These are phyloP conservation scores for Amazona ochrocephala DNA, from an alignment of 2,797 vertebrate genomes.

Conservation along the genomic window DNA sequence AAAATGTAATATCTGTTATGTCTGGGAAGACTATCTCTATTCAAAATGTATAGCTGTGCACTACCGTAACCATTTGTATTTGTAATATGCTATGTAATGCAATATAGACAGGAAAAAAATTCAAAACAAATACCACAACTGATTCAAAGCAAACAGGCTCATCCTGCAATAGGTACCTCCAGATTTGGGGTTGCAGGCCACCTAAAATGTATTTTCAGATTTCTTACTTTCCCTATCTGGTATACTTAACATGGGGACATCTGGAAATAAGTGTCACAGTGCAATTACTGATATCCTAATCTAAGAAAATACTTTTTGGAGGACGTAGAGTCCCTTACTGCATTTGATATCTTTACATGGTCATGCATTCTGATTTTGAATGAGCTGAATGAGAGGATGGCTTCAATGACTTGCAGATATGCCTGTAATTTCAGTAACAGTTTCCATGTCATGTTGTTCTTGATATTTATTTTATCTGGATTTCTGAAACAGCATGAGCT, in stretches of 20 bases:
- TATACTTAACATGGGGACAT: not conserved
- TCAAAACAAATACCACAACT: not conserved
- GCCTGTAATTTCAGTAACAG: conserved; percentile 15
- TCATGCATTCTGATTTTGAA: conserved; percentile 30
- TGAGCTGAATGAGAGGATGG: not conserved
- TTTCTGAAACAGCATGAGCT: not conserved
- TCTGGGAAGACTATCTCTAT: not conserved
- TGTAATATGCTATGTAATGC: not conserved
- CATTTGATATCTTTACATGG: conserved; percentile 1
- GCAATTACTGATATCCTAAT: not conserved
- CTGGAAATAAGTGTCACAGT: not conserved
- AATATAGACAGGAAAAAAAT: not conserved
- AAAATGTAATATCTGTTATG: not conserved
- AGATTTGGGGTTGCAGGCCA: not conserved
- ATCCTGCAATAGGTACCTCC: not conserved
- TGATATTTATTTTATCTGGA: conserved; percentile 16
- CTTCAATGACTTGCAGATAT: not conserved
- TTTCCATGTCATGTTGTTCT: not conserved
- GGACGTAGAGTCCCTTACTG: not conserved
- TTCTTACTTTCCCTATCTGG: not conserved
- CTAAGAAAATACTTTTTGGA: not conserved
- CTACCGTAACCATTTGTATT: not conserved
- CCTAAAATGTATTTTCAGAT: not conserved
- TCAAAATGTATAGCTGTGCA: not conserved
- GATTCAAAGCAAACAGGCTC: not conserved